phyloP scores from a whole-genome alignment of 2,888 invertebrate species.

The Tenthredo notha region DNA sequence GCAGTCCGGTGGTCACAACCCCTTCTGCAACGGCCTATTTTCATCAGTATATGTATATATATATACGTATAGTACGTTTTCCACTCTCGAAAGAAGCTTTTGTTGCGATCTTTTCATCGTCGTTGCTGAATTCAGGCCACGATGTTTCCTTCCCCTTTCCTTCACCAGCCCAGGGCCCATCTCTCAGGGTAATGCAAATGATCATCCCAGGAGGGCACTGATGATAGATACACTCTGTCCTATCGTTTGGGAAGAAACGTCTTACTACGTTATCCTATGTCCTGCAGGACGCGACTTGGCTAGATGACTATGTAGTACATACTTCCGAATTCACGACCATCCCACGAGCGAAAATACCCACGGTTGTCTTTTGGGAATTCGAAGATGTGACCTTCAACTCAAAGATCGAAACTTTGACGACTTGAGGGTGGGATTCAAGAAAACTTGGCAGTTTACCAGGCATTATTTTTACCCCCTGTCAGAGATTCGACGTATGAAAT shows the following conservation, averaged over 20 bases:
- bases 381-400: conserved; percentile 31
- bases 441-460: conserved; percentile 19
- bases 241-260: conserved; percentile 13
- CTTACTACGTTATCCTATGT: conserved; percentile 18
- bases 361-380: background rate
- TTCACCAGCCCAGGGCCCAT: conserved; percentile 61
- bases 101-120: conserved; percentile 66
- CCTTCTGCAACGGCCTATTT: conserved; percentile 46
- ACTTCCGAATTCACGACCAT: conserved; percentile 31
- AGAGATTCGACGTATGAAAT: background rate
- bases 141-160: conserved; percentile 63
- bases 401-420: conserved; percentile 33
- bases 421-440: background rate
- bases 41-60: conserved; percentile 17
- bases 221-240: conserved; percentile 38
- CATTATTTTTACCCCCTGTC: background rate
- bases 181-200: conserved; percentile 42
- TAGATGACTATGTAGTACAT: background rate
- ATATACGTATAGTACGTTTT: conserved; percentile 8
- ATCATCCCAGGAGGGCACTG: conserved; percentile 58
- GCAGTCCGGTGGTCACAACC: conserved; percentile 46
- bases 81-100: conserved; percentile 49
- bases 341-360: background rate
- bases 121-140: conserved; percentile 65
- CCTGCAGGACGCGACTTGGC: background rate